phyloP scores from a whole-genome alignment of 2,888 invertebrate species.

The Xestia rhomboidea region DNA sequence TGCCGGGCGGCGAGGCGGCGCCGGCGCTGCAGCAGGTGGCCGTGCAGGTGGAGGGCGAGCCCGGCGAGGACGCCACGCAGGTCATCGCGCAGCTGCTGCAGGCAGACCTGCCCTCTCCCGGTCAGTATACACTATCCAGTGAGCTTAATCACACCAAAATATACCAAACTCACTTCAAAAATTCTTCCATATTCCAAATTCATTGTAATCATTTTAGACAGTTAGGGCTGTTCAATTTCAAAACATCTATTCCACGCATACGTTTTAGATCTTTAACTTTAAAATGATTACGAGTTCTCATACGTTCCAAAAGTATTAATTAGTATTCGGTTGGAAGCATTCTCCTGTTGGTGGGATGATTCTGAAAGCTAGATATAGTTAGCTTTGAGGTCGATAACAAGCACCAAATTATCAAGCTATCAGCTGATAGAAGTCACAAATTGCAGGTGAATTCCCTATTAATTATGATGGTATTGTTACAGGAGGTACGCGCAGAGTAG shows the following conservation, averaged over 20 bases:
- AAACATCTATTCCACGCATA: not conserved
- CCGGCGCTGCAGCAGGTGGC: slow-evolving; percentile 89
- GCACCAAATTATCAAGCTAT: not conserved
- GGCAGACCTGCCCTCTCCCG: slow-evolving; percentile 95
- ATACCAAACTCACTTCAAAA: not conserved
- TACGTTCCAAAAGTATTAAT: not conserved
- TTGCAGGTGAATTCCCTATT: not conserved
- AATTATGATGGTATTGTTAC: slow-evolving; percentile 44
- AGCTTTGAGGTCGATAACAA: not conserved
- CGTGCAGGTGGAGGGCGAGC: slow-evolving; percentile 90
- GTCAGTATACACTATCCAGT: slow-evolving; percentile 83
- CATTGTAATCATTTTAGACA: not conserved
- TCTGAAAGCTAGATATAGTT: not conserved
- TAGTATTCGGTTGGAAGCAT: not conserved
- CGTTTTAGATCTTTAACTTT: not conserved
- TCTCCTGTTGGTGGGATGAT: not conserved
- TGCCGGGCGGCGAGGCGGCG: slow-evolving; percentile 90
- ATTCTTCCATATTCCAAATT: not conserved
- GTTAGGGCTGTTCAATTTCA: not conserved
- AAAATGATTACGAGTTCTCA: not conserved
- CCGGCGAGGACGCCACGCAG: slow-evolving; percentile 92
- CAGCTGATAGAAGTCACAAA: not conserved
- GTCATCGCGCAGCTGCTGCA: slow-evolving; percentile 96
- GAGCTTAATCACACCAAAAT: not conserved
- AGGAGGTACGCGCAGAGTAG: slow-evolving; percentile 96